A percentile compares a stretch with the other conserved stretches of the same genome.
Conservation (phyloP, 1,140 invertebrate genomes). For the Lethrus apterus region DNA sequence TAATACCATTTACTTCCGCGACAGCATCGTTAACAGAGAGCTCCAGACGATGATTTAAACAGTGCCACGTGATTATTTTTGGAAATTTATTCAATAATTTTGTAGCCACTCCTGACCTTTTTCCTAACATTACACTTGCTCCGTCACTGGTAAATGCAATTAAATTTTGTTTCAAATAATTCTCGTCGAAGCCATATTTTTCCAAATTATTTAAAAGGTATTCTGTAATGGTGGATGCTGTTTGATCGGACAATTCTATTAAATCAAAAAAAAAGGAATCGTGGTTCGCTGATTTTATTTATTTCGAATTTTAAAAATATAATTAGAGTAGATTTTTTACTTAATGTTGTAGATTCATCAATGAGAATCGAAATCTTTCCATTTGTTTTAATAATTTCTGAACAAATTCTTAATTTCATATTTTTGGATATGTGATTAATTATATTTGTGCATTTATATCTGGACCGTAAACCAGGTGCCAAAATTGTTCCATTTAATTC, state of each 20-base stretch:
- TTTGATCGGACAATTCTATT: constrained; percentile 12
- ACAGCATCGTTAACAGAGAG: no score
- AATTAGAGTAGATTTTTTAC: constrained; percentile 3
- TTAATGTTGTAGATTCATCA: constrained; percentile 11
- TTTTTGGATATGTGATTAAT: constrained; percentile 8
- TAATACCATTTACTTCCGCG: constrained; percentile 5
- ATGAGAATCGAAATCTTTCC: constrained; percentile 8
- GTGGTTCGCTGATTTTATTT: not conserved
- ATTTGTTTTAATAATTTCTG: not conserved
- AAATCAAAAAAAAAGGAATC: constrained; percentile 1
- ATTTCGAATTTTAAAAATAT: constrained; percentile 8
- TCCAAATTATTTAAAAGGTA: constrained; percentile 9
- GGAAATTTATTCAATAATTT: no score
- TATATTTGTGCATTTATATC: constrained; percentile 1
- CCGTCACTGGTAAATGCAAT: no score
- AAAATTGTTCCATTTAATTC: constrained; percentile 1
- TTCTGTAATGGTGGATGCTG: constrained; percentile 12
- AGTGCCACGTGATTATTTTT: no score
- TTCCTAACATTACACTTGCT: no score
- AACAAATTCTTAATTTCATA: no score
- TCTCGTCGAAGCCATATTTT: constrained; percentile 11
- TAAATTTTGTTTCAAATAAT: no score
- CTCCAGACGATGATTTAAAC: no score
- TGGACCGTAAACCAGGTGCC: not conserved
- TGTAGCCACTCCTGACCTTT: no score